phyloP scores from a whole-genome alignment of 2,797 vertebrate genomes.

The Thaleichthys pacificus region DNA sequence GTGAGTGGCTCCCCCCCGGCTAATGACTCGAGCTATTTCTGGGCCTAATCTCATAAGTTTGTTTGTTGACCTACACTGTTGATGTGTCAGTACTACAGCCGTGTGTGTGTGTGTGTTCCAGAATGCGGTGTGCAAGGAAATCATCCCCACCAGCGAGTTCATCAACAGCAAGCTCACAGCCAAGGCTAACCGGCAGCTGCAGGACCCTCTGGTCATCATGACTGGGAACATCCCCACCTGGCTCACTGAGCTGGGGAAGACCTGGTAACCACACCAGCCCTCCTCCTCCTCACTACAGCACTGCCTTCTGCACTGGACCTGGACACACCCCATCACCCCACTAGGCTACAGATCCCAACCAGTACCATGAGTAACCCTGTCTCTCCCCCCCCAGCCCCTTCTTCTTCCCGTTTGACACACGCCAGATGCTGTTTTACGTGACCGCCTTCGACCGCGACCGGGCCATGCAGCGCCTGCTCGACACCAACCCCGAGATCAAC shows the following conservation, averaged over 20 bases:
- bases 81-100: not conserved
- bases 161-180: constrained; percentile 99
- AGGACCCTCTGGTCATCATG: constrained; percentile 99
- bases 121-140: constrained; percentile 97
- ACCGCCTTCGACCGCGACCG: constrained; percentile 97
- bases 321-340: no score
- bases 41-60: not conserved
- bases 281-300: no score
- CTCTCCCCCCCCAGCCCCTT: constrained; percentile 80
- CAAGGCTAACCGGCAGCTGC: constrained; percentile 98
- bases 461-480: constrained; percentile 96
- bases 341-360: not conserved
- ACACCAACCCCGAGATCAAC: constrained; percentile 99
- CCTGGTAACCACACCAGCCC: constrained; percentile 78
- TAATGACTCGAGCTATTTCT: not conserved
- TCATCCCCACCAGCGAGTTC: constrained; percentile 93
- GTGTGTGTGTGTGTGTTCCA: constrained; percentile 49
- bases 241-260: constrained; percentile 98
- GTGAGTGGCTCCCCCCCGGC: constrained; percentile 69
- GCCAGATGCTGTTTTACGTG: constrained; percentile 99
- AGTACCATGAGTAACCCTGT: not conserved
- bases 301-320: no score
- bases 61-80: not conserved
- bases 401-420: constrained; percentile 99
- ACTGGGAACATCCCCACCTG: constrained; percentile 98